Base-by-base conservation (phyloP, 2,888 invertebrate genomes). In the Eremobia ochroleuca region DNA sequence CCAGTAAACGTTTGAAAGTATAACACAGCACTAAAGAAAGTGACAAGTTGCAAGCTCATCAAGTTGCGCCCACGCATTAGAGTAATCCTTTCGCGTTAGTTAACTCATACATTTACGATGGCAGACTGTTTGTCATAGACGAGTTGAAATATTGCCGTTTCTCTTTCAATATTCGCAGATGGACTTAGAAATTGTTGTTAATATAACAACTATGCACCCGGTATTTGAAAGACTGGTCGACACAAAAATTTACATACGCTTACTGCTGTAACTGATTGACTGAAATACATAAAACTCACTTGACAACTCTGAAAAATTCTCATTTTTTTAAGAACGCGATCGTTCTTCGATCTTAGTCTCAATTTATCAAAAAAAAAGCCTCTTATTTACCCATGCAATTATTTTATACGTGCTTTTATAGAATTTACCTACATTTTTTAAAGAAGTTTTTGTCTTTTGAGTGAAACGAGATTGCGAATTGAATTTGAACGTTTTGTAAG, bases 1-100 rank as follows among this genome's bases (percentile, higher is more conserved):
- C 11, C 21, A 66, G 4, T 52, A 31, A 61, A 61, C 25, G 52
- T 34, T 28, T 21, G n/a, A 46, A 79, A 61, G 31, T 52, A 73
- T 59, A 72, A 40, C 55, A n/a, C 40, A 40, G 31, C 43, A 15
- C 8, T 15, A 49, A 61, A 73, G 66, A 68, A 66, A 70, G 34
- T 81, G 82, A 81, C 66, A 59, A 62, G 67, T 68, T 40, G 82
- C 67, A 76, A 76, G 76, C 76, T 67, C 76, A 85, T 82, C 76
- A 52, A n/a, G 52, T 25, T 52, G 52, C 49, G 82, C 86, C 86
- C 64, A 85, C 81, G 66, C 82, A 61, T 82, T 68, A 64, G 5
- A 66, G 43, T 85, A 85, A 82, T 82, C 86, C 86, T 82, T 40
- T 59, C 59, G 71, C 58, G 37, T 68, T 62, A 82, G 76, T 71